These are phyloP conservation scores for Acropternis orthonyx DNA, from an alignment of 2,797 vertebrate genomes.

Conservation along the genomic window DNA sequence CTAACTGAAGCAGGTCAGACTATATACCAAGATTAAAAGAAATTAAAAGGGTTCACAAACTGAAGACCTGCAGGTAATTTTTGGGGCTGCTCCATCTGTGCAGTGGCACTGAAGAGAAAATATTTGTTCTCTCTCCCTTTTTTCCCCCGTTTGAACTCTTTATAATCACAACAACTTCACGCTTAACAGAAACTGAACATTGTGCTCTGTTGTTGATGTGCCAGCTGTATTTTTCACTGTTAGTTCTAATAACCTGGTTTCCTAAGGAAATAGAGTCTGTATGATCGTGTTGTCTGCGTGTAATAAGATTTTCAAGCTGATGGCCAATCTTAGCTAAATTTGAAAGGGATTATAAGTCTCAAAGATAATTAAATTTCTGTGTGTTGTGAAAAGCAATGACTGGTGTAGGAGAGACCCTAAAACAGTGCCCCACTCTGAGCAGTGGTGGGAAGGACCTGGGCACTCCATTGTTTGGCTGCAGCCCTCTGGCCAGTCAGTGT, in stretches of 20 bases:
- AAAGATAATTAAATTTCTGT: not conserved
- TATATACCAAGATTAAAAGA: not conserved
- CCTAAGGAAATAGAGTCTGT: not conserved
- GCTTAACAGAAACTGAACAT: not conserved
- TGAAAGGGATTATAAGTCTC: not conserved
- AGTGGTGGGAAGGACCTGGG: not conserved
- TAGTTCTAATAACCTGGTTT: constrained; percentile 5
- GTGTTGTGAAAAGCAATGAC: not conserved
- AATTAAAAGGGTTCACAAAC: not conserved
- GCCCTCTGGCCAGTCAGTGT: fast-evolving
- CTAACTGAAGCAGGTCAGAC: not conserved
- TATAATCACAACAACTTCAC: not conserved
- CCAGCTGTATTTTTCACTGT: not conserved
- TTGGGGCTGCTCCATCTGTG: not conserved
- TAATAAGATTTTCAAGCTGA: not conserved
- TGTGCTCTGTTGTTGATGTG: fast-evolving
- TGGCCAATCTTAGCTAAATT: not conserved
- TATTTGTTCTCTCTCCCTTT: not conserved
- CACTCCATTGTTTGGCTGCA: not conserved
- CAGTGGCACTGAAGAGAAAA: not conserved
- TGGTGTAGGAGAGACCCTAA: not conserved
- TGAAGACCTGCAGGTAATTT: constrained; percentile 3
- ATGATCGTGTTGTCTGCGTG: fast-evolving
- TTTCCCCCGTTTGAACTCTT: not conserved
- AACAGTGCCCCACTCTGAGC: not conserved